Base-by-base conservation (phyloP, 2,113 vertebrate species). In the Balaeniceps rex region DNA sequence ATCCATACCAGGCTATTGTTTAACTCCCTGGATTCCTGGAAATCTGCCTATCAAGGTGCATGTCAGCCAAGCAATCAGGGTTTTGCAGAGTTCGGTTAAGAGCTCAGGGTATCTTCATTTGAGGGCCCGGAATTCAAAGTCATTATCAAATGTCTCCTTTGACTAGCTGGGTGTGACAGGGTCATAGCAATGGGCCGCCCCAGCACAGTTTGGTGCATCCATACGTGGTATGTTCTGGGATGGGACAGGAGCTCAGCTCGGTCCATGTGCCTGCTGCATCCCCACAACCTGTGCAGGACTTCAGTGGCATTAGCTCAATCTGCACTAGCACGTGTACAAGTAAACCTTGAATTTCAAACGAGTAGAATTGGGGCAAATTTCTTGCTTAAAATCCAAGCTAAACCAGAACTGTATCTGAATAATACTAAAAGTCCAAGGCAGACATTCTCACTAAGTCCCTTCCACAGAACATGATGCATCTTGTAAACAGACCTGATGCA, bases 401-500 rank as follows among this genome's bases (percentile, higher is more conserved):
- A 91, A 70, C 31, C 51, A 70, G 42, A 80, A 60, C 31, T 83
- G 25, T 14, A 74, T 38, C 38, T 40, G 54, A 86, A 46, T 81
- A 94, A 88, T 51, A 74, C 79, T 51, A 13, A 77, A 92, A 94
- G 54, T 69, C 76, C 58, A 94, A 71, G 36, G 49, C 38, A 91
- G 97, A 91, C 19, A 83, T 79, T 85, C 70, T 10, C 47, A 7
- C 57, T 79, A 94, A 94, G 33, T 64, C 71, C 47, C 51, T 85
- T 74, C 83, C 71, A 77, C 36, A 21, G 65, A 84, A 42, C 10
- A 33, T 8, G 29, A 90, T 2, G 11, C 66, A 44, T 85, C 65
- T 93, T 93, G 82, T 89, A 95, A 86, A 81, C 52, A 83, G 58
- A 21, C 55, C 36, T 87, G 54, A n/a, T 34, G 51, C 46, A n/a